Conservation (phyloP, 2,797 vertebrate species). For the Tangara arthus region DNA sequence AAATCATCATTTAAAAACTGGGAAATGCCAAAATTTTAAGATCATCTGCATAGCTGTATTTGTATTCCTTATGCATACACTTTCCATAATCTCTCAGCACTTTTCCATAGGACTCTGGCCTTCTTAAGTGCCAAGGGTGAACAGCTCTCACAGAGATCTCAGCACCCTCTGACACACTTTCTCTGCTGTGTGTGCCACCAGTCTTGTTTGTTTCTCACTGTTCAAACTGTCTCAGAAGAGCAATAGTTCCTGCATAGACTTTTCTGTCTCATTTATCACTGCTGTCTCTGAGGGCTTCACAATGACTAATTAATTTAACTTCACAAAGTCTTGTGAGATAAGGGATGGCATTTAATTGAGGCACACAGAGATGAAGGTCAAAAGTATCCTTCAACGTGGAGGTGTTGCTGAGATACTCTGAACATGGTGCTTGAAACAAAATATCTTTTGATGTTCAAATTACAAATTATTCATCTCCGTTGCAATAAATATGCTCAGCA, state of each 20-base stretch:
- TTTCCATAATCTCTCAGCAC: not conserved
- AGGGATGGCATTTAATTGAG: conserved; percentile 30
- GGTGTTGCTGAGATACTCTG: not conserved
- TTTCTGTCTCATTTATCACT: conserved; percentile 51
- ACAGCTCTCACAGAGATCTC: not conserved
- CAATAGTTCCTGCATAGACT: conserved; percentile 10
- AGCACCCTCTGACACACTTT: not conserved
- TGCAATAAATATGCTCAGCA: not conserved
- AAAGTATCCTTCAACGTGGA: not conserved
- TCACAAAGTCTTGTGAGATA: conserved; percentile 29
- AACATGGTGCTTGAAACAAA: not conserved
- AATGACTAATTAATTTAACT: conserved; percentile 58
- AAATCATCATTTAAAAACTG: not conserved
- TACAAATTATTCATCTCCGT: not conserved
- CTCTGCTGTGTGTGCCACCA: not conserved
- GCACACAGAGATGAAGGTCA: conserved; percentile 24
- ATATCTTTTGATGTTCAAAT: not conserved
- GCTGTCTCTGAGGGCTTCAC: conserved; percentile 26
- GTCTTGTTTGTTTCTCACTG: not conserved
- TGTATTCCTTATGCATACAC: not conserved
- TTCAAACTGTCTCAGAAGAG: not conserved
- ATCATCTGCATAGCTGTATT: not conserved
- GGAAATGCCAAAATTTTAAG: not conserved
- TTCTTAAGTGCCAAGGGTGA: not conserved
- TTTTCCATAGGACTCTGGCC: not conserved